phyloP scores from a whole-genome alignment of 2,888 invertebrate genomes.

The Tenthredo mesomela region DNA sequence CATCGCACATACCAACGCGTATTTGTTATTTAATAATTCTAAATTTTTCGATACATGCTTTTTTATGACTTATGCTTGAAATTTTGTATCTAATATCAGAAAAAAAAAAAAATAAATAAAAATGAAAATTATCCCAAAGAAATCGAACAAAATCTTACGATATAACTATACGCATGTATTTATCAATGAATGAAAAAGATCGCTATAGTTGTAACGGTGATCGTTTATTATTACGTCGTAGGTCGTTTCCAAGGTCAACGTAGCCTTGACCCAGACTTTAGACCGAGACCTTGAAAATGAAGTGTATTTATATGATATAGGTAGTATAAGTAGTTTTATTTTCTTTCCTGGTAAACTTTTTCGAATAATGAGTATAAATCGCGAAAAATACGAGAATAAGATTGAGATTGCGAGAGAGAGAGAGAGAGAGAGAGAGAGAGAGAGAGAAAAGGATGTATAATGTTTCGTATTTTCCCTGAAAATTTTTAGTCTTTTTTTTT shows the following conservation, averaged over 20 bases:
- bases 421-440: too few species aligned
- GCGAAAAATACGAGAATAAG: neutral
- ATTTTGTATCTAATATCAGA: too few species aligned
- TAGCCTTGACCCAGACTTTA: constrained; percentile 21
- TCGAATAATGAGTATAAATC: neutral
- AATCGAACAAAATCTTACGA: neutral
- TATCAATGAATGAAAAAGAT: neutral
- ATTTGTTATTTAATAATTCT: neutral
- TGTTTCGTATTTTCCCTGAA: neutral
- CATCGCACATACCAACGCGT: neutral
- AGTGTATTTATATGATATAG: neutral
- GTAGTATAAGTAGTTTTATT: neutral
- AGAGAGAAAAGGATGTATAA: neutral
- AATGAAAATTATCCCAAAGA: neutral
- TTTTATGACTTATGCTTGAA: too few species aligned
- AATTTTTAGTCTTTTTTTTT: neutral
- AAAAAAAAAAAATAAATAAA: neutral
- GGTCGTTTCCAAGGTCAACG: constrained; percentile 20
- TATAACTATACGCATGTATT: neutral
- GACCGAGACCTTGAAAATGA: neutral
- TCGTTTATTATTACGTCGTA: neutral
- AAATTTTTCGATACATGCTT: neutral
- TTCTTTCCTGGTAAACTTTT: neutral
- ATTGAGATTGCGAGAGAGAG: too few species aligned
- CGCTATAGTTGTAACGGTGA: neutral